Base-by-base conservation (phyloP, 2,888 invertebrate species). In the Aleiodes alternator region DNA sequence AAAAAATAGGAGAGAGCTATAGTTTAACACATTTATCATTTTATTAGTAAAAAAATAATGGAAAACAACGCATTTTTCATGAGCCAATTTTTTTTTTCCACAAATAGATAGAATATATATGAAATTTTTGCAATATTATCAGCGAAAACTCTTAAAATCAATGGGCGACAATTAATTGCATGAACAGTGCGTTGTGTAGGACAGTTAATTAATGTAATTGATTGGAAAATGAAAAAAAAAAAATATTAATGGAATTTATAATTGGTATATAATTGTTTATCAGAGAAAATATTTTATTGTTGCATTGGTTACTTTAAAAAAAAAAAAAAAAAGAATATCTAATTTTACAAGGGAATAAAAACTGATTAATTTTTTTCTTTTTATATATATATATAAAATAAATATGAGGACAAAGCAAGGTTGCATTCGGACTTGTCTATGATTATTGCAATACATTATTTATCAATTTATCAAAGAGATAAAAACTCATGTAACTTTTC, bases 371-470 rank as follows among this genome's bases (percentile, higher is more conserved):
- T 69, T 72, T 23, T 38, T 7, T 9, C 29, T 16, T 11, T 53
- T 59, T 73, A 76, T 56, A n/a, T 50, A 71, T 75, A 75, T 23
- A 70, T 73, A 70, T 76, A 74, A 72, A 75, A 48, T 70, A 14
- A 8, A 76, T 76, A 77, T 72, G 72, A 72, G 72, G 76, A 79
- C 72, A 82, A 82, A 79, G 82, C 82, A 83, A 83, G 78, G 80
- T 82, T 83, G 82, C 82, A 83, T 82, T 82, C 82, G 82, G 81
- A 81, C 78, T 57, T 34, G 34, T 79, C 76, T 43, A 43, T 43
- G 43, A 43, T 75, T 76, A 75, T 75, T 76, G 80, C 57, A 77
- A 80, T 77, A 80, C 73, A 72, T 69, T 53, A 73, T 50, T 75
- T 57, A 75, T 23, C 69, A 71, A 76, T 53, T 73, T 59, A 78